These are phyloP conservation scores for Carapus acus DNA, from an alignment of 2,797 vertebrate species.

Conservation along the genomic window DNA sequence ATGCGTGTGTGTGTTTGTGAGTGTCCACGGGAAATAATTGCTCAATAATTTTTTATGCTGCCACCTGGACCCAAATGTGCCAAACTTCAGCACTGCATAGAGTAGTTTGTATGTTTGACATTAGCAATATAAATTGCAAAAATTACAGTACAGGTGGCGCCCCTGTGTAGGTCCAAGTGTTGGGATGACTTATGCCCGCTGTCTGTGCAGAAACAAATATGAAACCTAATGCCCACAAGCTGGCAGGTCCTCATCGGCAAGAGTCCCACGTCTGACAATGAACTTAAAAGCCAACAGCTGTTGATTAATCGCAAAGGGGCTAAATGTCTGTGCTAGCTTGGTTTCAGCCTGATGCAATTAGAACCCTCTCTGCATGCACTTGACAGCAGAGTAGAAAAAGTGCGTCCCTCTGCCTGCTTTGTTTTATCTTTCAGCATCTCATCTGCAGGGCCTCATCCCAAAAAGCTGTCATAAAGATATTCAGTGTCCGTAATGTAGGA, in stretches of 20 bases:
- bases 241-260: conserved; percentile 39
- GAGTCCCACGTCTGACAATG: conserved; percentile 50
- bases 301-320: conserved; percentile 63
- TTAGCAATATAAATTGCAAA: conserved; percentile 39
- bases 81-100: conserved; percentile 23
- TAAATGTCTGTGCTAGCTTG: conserved; percentile 62
- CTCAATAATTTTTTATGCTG: conserved; percentile 37
- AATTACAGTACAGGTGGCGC: conserved; percentile 33
- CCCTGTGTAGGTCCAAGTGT: conserved; percentile 35
- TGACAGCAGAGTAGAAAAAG: conserved; percentile 61
- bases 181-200: conserved; percentile 20
- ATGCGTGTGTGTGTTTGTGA: too few species aligned
- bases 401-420: conserved; percentile 50
- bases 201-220: conserved; percentile 25
- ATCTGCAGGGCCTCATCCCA: conserved; percentile 14
- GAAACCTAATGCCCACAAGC: conserved; percentile 37
- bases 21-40: too few species aligned
- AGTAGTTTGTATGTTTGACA: conserved; percentile 50
- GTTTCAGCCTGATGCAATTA: conserved; percentile 59
- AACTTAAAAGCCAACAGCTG: conserved; percentile 62
- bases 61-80: conserved; percentile 40
- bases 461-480: conserved; percentile 4
- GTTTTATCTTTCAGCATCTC: conserved; percentile 35
- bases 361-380: conserved; percentile 55
- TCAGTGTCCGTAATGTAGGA: too few species aligned